phyloP scores from a whole-genome alignment of 2,113 vertebrate species.

The Chaenogobius annularis region DNA sequence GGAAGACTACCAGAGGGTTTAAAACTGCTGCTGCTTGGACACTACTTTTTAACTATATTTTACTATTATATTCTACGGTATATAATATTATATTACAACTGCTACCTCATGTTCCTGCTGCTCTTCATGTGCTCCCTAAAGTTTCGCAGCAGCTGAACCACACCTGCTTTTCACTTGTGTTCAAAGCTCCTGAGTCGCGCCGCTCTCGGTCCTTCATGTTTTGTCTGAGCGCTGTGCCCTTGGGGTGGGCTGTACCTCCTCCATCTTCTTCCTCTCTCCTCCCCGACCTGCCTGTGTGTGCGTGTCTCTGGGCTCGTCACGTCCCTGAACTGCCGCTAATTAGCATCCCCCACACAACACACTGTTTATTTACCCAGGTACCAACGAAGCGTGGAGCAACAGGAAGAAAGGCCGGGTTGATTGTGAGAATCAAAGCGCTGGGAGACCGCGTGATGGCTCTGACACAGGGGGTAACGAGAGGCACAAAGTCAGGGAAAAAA shows the following conservation, averaged over 20 bases:
- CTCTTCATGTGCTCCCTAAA: neutral
- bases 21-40: too few relatives aligned
- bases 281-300: conserved; percentile 59
- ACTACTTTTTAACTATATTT: too few relatives aligned
- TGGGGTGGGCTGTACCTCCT: conserved; percentile 58
- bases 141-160: conserved; percentile 5
- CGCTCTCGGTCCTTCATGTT: conserved; percentile 56
- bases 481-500: conserved; percentile 52
- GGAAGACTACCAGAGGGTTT: too few relatives aligned
- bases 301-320: conserved; percentile 50
- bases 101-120: too few relatives aligned
- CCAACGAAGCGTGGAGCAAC: conserved; percentile 28
- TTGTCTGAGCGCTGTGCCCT: conserved; percentile 54
- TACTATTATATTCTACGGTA: too few relatives aligned
- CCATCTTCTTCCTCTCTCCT: conserved; percentile 43
- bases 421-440: conserved; percentile 60
- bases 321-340: conserved; percentile 72
- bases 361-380: conserved; percentile 71
- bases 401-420: conserved; percentile 55
- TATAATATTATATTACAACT: too few relatives aligned
- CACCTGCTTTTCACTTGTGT: conserved; percentile 4
- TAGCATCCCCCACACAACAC: conserved; percentile 64
- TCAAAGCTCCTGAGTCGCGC: conserved; percentile 48
- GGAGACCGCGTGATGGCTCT: conserved; percentile 43
- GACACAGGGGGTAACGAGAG: conserved; percentile 57